Evolutionary conservation across 53 echinoderm and acorn worm species (phyloP), one percentile per base, ranked within the genome.

Genomic region (Stichopus horrens): DNA sequence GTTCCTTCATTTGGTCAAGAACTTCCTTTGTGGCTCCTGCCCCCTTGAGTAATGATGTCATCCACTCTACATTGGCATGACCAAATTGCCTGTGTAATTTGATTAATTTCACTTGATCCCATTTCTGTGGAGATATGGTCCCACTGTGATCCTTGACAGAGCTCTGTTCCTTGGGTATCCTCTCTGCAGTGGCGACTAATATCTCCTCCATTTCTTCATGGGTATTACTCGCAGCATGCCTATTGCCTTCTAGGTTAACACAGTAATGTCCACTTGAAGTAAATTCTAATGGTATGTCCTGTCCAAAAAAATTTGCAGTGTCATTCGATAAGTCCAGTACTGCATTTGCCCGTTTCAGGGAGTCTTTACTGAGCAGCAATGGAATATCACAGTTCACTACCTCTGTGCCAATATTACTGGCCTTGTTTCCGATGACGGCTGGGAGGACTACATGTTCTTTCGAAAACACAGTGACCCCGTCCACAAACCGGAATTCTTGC

Each of bases 381-480:
- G 90, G 82, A 80, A 92, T 92, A 74, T 92, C 88, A 82, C 92
- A 89, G 0, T 92, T 87, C 9, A 92, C 86, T 52, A 92, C 87
- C 58, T 87, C 90, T 19, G 90, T 87, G 79, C 37, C 23, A 79
- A 51, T 79, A 8, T 79, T 57, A 21, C 82, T 5, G 13, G 55
- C 7, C 13, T 55, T 81, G 18, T 81, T 81, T 10, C 82, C 82
- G 6, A 81, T 81, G 55, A 81, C 20, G 10, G 56, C 82, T 9
- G 82, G 82, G 20, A 81, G 10, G n/a, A 81, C 82, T 9, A 81
- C 82, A 8, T 55, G 55, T 54, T 81, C 57, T 54, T 81, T 81
- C 8, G 82, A 81, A n/a, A 57, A 0, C 5, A 81, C 57, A 5
- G 82, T 81, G 19, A 16, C 82, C 52, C 57, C 82, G 55, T 81